phyloP scores from a whole-genome alignment of 2,797 vertebrate genomes.

The Ateles fusciceps region DNA sequence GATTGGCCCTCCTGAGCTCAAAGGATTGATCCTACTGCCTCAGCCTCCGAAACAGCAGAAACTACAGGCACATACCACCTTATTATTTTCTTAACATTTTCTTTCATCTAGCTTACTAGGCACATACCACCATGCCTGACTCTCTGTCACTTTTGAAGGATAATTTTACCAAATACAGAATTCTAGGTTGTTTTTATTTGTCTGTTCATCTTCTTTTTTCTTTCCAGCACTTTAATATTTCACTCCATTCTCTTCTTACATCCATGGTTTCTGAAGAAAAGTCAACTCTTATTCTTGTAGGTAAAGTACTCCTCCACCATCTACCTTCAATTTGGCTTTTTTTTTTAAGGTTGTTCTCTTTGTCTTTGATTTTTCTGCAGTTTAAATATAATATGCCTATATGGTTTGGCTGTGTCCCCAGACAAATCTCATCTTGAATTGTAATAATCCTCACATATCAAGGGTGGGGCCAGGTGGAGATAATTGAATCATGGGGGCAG shows the following conservation, averaged over 20 bases:
- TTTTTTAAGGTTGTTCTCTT: background rate
- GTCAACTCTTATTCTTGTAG: background rate
- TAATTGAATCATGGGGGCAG: too few relatives aligned
- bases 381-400: background rate
- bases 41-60: accelerated
- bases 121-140: background rate
- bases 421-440: too few relatives aligned
- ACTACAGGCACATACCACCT: background rate
- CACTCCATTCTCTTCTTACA: background rate
- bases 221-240: background rate
- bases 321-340: background rate
- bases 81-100: too few relatives aligned
- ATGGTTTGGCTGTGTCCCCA: too few relatives aligned
- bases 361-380: background rate
- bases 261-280: background rate
- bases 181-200: background rate
- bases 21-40: too few relatives aligned
- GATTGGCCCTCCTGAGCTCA: background rate
- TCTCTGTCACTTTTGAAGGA: background rate
- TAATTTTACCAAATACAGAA: background rate
- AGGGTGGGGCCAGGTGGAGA: too few relatives aligned
- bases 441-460: too few relatives aligned
- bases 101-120: too few relatives aligned
- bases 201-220: background rate
- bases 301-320: background rate